Base-by-base conservation (phyloP, 2,797 vertebrate species). In the Acropternis orthonyx region DNA sequence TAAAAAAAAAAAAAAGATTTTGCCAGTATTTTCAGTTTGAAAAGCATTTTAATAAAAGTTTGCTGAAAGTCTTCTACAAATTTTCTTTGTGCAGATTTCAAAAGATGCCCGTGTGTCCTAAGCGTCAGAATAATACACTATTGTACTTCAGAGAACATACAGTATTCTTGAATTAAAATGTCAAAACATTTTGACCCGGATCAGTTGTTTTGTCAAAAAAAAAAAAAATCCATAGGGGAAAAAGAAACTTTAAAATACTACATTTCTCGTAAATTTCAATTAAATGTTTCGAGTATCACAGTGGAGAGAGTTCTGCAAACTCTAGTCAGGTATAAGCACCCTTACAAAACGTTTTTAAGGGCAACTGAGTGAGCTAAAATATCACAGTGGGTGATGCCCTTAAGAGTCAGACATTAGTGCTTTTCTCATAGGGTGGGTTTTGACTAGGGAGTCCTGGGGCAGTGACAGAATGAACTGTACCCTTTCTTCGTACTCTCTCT, bases 391-490 rank as follows among this genome's bases (percentile, higher is more conserved):
- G 6, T 20, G 14, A n/a, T 51, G 75, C 3, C 36, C 52, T 9
- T 51, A 81, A 19, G 72, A 65, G 30, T 76, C 80, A 54, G 71
- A 75, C 12, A 15, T 44, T 13, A 90, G 73, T 4, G 85, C 91
- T 82, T 97, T 98, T 67, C 98, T 97, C 34, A 98, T 97, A 18
- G 98, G 98, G 39, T 99, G 99, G 27, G 85, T 11, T 27, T 92
- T 86, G 9, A 43, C 30, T 58, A 59, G 34, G 51, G 82, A 74
- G 56, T 97, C 82, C 0, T 12, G 13, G 5, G 97, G 96, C 12
- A 73, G 94, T 41, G 98, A 96, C 16, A 99, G 96, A 56, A 98
- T 41, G 10, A 97, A 88, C 63, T 97, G 95, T 12, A 98, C 86
- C 96, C 91, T 99, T 77, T 97, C 94, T 26, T 97, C 81, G 89